Percentiles rank a stretch among this genome's conserved stretches.
These are phyloP conservation scores for Tor tambroides DNA, from an alignment of 2,113 vertebrate species.

Conservation along the genomic window DNA sequence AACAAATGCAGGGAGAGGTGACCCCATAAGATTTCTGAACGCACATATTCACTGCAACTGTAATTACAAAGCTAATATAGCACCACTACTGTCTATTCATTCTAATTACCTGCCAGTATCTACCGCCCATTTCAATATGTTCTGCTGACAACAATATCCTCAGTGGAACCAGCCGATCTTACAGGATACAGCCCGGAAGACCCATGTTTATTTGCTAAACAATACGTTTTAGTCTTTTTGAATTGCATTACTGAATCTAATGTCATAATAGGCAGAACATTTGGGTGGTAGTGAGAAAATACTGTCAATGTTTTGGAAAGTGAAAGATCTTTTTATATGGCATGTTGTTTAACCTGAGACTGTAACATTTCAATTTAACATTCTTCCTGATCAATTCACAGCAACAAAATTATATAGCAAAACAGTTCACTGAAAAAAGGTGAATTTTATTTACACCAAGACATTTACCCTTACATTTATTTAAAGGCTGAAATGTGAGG, in stretches of 20 bases:
- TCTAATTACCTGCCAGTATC: constrained; percentile 49
- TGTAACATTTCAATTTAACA: not conserved
- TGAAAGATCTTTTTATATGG: not conserved
- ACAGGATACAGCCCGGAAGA: not conserved
- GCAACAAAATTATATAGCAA: not conserved
- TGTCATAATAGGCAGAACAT: not conserved
- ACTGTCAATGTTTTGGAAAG: not conserved
- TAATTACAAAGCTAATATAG: constrained; percentile 59
- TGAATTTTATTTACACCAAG: not conserved
- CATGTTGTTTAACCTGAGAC: not conserved
- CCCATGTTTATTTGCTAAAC: constrained; percentile 1
- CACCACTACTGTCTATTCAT: constrained; percentile 50
- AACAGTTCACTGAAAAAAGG: not conserved
- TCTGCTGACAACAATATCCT: constrained; percentile 25
- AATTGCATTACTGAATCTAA: not conserved
- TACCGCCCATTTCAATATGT: constrained; percentile 35
- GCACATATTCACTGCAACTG: constrained; percentile 31
- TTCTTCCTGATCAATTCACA: not conserved
- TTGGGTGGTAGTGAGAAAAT: not conserved
- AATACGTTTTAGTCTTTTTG: not conserved
- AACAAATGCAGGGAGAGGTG: constrained; percentile 18
- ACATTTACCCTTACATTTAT: too few species aligned
- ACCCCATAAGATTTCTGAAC: constrained; percentile 36
- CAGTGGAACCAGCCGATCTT: not conserved
- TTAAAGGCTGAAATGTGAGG: too few species aligned